Percentiles rank a stretch among this genome's conserved stretches.
These are phyloP conservation scores for Tetramorium parvispinum DNA, from an alignment of 1,140 invertebrate species.

Conservation along the genomic window DNA sequence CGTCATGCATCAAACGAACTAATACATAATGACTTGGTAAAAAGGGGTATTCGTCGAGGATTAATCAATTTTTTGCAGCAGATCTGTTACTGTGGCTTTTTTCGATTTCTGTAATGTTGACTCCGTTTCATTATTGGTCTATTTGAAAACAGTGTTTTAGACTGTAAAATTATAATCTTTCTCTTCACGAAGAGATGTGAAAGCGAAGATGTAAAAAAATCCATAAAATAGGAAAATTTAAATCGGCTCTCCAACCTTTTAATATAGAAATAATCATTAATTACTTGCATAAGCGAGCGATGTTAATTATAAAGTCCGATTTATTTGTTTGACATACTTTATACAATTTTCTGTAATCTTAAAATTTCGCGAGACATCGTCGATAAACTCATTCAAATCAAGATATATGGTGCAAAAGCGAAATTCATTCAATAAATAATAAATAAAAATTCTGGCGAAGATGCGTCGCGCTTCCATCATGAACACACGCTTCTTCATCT, in stretches of 20 bases:
- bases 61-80: conserved; percentile 28
- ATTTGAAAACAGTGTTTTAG: neutral
- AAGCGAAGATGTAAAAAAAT: neutral
- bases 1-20: conserved; percentile 28
- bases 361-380: neutral
- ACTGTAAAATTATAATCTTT: neutral
- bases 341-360: neutral
- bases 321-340: neutral
- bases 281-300: neutral
- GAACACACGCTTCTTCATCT: conserved; percentile 8
- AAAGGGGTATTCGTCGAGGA: neutral
- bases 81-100: neutral
- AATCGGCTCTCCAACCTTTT: neutral
- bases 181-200: too few species aligned
- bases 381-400: neutral
- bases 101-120: neutral
- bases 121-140: neutral
- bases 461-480: neutral
- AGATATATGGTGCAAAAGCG: neutral
- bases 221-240: neutral
- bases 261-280: neutral
- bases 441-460: neutral
- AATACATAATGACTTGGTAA: conserved; percentile 33
- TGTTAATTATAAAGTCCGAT: conserved; percentile 1
- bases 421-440: neutral